A percentile compares a stretch with the other conserved stretches of the same genome.
These are phyloP conservation scores for Todiramphus saurophagus DNA, from an alignment of 2,113 vertebrate species.

Conservation along the genomic window DNA sequence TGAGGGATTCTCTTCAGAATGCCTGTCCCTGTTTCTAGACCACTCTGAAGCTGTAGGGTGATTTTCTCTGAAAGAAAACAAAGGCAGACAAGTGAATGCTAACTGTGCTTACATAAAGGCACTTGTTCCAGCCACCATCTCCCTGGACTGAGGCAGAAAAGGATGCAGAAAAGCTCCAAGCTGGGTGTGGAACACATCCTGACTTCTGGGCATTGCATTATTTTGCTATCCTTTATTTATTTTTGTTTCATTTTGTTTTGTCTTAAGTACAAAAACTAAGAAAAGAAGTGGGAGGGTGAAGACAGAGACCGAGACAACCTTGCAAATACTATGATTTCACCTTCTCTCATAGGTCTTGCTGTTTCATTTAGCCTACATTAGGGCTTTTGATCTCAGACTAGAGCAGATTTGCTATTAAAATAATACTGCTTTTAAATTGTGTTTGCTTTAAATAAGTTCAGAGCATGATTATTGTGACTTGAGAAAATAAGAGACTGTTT, in stretches of 20 bases:
- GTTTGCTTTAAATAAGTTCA: slow-evolving; percentile 50
- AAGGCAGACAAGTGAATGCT: background rate
- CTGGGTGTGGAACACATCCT: background rate
- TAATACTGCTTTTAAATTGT: slow-evolving; percentile 14
- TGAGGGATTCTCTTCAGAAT: background rate
- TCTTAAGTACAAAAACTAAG: background rate
- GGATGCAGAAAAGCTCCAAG: background rate
- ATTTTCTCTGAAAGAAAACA: background rate
- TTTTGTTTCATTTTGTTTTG: background rate
- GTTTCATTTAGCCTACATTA: background rate
- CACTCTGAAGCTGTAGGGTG: background rate
- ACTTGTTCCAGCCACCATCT: background rate
- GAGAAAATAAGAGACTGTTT: slow-evolving; percentile 55
- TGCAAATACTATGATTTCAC: background rate
- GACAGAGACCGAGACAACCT: background rate
- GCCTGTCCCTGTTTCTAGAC: background rate
- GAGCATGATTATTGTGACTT: slow-evolving; percentile 50
- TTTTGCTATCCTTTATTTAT: background rate
- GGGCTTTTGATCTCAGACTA: slow-evolving; percentile 20
- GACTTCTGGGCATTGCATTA: background rate
- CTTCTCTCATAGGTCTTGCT: background rate
- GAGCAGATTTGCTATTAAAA: slow-evolving; percentile 15
- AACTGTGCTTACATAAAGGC: background rate
- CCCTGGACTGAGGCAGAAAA: background rate
- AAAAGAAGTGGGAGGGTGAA: background rate